Evolutionary conservation across 2,113 vertebrate genomes (phyloP), one percentile per base, ranked within the genome.

Genomic region (Tautogolabrus adspersus): DNA sequence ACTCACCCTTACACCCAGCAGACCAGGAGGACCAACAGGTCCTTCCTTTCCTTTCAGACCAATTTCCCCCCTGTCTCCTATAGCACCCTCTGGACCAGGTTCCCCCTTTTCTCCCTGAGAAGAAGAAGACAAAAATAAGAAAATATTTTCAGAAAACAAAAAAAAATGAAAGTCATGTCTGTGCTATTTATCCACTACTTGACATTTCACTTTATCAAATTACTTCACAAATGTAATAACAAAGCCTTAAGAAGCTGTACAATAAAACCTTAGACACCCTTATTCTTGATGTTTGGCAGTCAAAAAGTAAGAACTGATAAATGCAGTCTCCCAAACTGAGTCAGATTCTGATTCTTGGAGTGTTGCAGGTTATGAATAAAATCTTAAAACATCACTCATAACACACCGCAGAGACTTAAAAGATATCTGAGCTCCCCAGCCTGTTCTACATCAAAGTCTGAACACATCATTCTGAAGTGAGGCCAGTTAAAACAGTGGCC

Each of bases 21-120:
- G 80, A 47, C 98, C 98, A n/a, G 95, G 93, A 72, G 93, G 93
- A 18, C 97, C 98, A 0, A 85, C 86, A 23, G 88, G 55, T 7
- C 98, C 98, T 26, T 97, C 97, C 57, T 95, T 95, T 58, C 98
- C 98, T 91, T 94, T 96, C 77, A 95, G 85, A 16, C 98, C 98
- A 62, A 95, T 92, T 10, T 86, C 90, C 81, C 97, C 98, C 75
- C 94, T 95, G 71, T 97, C 96, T 57, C 98, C 98, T 75, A 52
- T 93, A 52, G 95, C 93, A 1, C 97, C 98, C 11, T 98, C 96
- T 1, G 88, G 84, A 54, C 98, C 98, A 49, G 92, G 87, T 15
- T 98, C 96, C 44, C 97, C 97, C 81, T 95, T 96, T 85, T 99
- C 98, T 58, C 98, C 98, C 98, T 99, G 90, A 52, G 68, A n/a